Conservation (phyloP, 1,140 invertebrate genomes). For the Leptinotarsa defecta region DNA sequence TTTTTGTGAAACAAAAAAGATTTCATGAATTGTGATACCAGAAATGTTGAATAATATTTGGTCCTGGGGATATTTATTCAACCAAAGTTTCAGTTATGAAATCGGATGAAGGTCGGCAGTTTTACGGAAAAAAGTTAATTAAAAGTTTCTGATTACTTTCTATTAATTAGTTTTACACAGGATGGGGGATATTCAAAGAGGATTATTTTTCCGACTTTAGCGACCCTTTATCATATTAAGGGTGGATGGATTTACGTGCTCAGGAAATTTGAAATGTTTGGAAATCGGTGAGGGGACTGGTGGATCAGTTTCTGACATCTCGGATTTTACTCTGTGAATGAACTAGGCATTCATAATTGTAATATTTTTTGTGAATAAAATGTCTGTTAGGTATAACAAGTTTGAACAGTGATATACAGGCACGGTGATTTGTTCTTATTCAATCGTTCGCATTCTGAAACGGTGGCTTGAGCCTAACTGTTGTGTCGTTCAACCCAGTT, state of each 20-base stretch:
- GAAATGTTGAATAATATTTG: neutral
- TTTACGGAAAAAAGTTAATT: neutral
- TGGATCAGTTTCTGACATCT: neutral
- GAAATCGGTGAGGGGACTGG: neutral
- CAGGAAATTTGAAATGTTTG: neutral
- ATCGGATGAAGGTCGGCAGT: neutral
- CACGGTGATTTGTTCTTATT: no score
- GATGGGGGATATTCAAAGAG: neutral
- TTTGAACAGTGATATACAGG: no score
- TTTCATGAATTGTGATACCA: no score
- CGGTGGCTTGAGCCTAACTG: no score
- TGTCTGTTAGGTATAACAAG: no score
- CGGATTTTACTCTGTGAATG: neutral
- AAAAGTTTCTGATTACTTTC: conserved; percentile 3
- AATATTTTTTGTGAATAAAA: no score
- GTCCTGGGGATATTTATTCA: neutral
- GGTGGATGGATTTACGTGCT: neutral
- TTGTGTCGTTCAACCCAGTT: no score
- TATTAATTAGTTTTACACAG: conserved; percentile 6
- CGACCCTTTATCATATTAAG: neutral
- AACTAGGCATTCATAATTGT: neutral
- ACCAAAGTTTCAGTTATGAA: neutral
- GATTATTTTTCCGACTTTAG: neutral
- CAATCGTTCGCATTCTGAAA: no score
- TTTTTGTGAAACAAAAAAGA: no score